These are phyloP conservation scores for Etia nguti DNA, from an alignment of 2,113 vertebrate species.

Conservation along the genomic window DNA sequence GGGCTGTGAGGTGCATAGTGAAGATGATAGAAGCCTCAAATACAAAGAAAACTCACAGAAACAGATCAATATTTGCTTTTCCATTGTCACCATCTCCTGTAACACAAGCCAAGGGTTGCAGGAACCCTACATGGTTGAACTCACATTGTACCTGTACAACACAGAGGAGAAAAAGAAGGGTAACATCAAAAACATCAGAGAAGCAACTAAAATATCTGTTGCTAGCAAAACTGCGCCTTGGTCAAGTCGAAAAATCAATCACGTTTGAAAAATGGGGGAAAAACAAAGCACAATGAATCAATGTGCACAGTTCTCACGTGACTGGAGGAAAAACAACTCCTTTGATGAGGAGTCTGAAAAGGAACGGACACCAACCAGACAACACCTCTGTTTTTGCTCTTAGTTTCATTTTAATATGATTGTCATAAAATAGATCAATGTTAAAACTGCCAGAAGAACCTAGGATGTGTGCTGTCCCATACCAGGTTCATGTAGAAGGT, in stretches of 20 bases:
- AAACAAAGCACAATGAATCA: neutral
- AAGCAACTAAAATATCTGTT: neutral
- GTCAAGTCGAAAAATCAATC: neutral
- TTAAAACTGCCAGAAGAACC: neutral
- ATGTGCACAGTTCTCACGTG: neutral
- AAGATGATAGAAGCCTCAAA: neutral
- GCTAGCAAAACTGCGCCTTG: neutral
- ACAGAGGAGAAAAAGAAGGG: neutral
- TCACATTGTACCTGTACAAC: neutral
- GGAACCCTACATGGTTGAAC: neutral
- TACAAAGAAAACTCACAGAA: neutral
- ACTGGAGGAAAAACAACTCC: neutral
- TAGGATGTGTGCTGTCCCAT: neutral
- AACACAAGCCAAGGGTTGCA: neutral
- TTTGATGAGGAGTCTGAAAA: neutral
- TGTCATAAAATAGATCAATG: neutral
- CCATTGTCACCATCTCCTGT: neutral
- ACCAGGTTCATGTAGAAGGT: neutral
- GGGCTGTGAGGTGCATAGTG: fast-evolving
- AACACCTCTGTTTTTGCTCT: neutral
- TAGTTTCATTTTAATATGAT: neutral
- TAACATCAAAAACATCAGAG: neutral
- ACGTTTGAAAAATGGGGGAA: neutral
- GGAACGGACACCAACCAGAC: neutral
- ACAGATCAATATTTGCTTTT: neutral